Conservation (phyloP, 1,140 invertebrate species). For the Drosophila lacteicornis region DNA sequence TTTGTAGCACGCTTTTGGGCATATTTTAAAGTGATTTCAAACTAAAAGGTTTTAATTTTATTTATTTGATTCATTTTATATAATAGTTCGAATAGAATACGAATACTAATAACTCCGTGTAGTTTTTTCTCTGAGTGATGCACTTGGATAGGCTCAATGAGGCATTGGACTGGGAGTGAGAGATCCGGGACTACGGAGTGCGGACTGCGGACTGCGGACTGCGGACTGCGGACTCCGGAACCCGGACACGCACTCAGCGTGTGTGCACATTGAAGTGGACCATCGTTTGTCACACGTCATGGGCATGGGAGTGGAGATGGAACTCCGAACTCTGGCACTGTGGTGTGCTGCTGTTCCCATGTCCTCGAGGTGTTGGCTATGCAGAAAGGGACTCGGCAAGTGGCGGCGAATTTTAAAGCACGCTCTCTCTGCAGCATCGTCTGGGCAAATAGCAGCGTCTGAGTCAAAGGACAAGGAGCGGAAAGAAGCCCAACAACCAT, state of each 20-base stretch:
- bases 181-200: not conserved
- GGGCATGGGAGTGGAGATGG: not conserved
- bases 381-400: conserved; percentile 43
- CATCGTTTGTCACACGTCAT: conserved; percentile 68
- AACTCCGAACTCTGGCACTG: conserved; percentile 13
- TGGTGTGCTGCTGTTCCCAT: conserved; percentile 3
- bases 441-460: conserved; percentile 28
- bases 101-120: not conserved
- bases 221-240: conserved; percentile 18
- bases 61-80: too few relatives aligned
- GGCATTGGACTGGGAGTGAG: conserved; percentile 23
- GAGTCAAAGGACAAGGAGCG: conserved; percentile 29
- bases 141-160: conserved; percentile 37
- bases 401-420: conserved; percentile 40
- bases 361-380: conserved; percentile 32
- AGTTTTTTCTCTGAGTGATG: not conserved
- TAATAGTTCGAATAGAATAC: too few relatives aligned
- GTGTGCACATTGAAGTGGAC: conserved; percentile 62
- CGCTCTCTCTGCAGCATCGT: conserved; percentile 5
- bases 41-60: too few relatives aligned
- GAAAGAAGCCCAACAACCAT: conserved; percentile 13
- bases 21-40: not conserved
- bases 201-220: conserved; percentile 1
- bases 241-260: conserved; percentile 41
- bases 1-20: not conserved